Evolutionary conservation across 1,140 invertebrate species (phyloP), one percentile per base, ranked within the genome.

Genomic region (Globodera rostochiensis): DNA sequence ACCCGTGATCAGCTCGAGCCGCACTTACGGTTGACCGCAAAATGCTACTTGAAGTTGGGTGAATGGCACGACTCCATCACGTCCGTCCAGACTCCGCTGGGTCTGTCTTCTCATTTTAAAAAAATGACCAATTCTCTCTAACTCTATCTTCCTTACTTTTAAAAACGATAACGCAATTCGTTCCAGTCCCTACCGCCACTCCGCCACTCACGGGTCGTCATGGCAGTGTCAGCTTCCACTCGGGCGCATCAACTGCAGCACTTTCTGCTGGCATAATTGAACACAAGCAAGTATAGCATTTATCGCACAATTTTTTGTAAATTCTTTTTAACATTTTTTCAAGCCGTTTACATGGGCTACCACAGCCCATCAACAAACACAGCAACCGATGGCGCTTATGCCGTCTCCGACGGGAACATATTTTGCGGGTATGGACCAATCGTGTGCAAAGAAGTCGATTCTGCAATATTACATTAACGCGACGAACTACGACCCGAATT

Each of bases 1-100:
- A 21, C 77, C 0, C 45, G 69, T 9, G 82, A 86, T 64, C 84
- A 84, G 19, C 60, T 85, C 21, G 86, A 86, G 53, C 79, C 84
- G 36, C 79, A 78, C 25, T 71, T 78, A 36, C 70, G 83, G 46
- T 49, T 86, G 19, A 87, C 84, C 67, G 86, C 88, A 13, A 91
- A 91, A 73, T 96, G 95, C 89, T 96, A 95, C 87, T 91, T 97
- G 11, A 95, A 96, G 90, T 91, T 97, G 7, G 96, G 95, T 6
- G 93, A 94, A 79, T 97, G 96, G 96, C 88, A 83, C 77, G 73
- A 77, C 46, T 70, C 80, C 11, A 75, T 67, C 53, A 25, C 47
- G 4, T 21, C 60, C 69, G 46, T 79, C 77, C 21, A 84, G 53
- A 15, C 83, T 70, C 83, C 66, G 74, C 8, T 77, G 13, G 50